Conservation (phyloP, 2,797 vertebrate genomes). For the Sebastes flavidus region DNA sequence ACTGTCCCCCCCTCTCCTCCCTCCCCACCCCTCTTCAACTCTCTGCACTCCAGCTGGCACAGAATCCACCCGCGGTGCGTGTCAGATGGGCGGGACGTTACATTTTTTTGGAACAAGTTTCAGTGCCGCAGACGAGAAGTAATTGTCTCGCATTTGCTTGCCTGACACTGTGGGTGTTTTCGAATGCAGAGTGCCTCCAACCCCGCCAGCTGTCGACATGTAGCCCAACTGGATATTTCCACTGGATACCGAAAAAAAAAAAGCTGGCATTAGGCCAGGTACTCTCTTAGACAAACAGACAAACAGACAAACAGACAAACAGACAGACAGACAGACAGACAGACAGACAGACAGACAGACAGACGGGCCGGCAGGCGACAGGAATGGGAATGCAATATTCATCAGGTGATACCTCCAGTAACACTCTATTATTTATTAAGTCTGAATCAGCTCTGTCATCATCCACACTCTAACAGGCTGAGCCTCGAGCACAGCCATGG, state of each 20-base stretch:
- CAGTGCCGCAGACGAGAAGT: slow-evolving; percentile 50
- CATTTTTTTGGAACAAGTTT: slow-evolving; percentile 58
- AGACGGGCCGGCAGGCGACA: slow-evolving; percentile 20
- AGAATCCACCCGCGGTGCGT: slow-evolving; percentile 45
- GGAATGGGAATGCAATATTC: slow-evolving; percentile 70
- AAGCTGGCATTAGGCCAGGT: slow-evolving; percentile 47
- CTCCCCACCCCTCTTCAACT: not conserved
- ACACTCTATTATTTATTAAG: slow-evolving; percentile 77
- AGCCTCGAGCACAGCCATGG: slow-evolving; percentile 66
- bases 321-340: slow-evolving; percentile 22
- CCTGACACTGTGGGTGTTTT: slow-evolving; percentile 64
- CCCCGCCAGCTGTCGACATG: slow-evolving; percentile 61
- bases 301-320: slow-evolving; percentile 20
- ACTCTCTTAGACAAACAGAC: slow-evolving; percentile 24
- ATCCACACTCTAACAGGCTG: slow-evolving; percentile 62
- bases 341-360: slow-evolving; percentile 16
- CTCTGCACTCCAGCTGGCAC: slow-evolving; percentile 67
- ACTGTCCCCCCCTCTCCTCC: not conserved
- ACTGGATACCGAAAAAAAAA: slow-evolving; percentile 19
- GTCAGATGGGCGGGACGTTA: slow-evolving; percentile 62
- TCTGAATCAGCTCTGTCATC: slow-evolving; percentile 77
- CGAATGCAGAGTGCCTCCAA: slow-evolving; percentile 52
- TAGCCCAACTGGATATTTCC: slow-evolving; percentile 57
- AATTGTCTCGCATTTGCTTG: slow-evolving; percentile 58
- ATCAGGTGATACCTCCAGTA: slow-evolving; percentile 75